Percentiles rank a stretch among this genome's conserved stretches.
Evolutionary conservation across 2,888 invertebrate genomes (phyloP).

Genomic region (Pasiphila rectangulata): DNA sequence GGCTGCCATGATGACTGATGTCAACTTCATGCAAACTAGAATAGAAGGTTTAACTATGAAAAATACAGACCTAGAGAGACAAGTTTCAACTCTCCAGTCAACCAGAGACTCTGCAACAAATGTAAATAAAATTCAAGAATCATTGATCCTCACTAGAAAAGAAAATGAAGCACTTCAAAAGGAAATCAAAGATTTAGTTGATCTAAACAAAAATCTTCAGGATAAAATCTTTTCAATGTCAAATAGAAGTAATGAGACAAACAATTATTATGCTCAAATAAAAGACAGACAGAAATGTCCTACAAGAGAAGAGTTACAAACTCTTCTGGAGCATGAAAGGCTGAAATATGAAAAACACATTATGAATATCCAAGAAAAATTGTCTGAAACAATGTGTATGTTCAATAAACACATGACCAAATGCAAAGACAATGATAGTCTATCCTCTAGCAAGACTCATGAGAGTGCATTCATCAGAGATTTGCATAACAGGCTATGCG

Average conservation of each 20-base stretch:
- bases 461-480: conserved; percentile 61
- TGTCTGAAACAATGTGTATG: conserved; percentile 60
- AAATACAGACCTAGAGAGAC: conserved; percentile 78
- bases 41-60: conserved; percentile 69
- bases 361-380: conserved; percentile 56
- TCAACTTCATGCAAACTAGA: conserved; percentile 78
- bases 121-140: conserved; percentile 45
- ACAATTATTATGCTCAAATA: conserved; percentile 35
- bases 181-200: conserved; percentile 72
- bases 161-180: conserved; percentile 67
- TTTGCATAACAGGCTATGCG: conserved; percentile 69
- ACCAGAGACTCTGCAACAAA: conserved; percentile 38
- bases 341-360: conserved; percentile 69
- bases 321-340: conserved; percentile 65
- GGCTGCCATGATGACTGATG: conserved; percentile 82
- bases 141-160: conserved; percentile 49
- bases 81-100: conserved; percentile 68
- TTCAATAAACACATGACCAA: conserved; percentile 59
- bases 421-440: conserved; percentile 45
- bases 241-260: conserved; percentile 44
- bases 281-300: conserved; percentile 49
- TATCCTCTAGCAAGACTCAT: conserved; percentile 36
- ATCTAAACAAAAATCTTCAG: conserved; percentile 74
- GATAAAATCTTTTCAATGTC: conserved; percentile 58
- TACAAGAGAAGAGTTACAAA: conserved; percentile 62